Evolutionary conservation across 2,113 vertebrate species (phyloP).

Genomic region (Atherinomorus stipes): DNA sequence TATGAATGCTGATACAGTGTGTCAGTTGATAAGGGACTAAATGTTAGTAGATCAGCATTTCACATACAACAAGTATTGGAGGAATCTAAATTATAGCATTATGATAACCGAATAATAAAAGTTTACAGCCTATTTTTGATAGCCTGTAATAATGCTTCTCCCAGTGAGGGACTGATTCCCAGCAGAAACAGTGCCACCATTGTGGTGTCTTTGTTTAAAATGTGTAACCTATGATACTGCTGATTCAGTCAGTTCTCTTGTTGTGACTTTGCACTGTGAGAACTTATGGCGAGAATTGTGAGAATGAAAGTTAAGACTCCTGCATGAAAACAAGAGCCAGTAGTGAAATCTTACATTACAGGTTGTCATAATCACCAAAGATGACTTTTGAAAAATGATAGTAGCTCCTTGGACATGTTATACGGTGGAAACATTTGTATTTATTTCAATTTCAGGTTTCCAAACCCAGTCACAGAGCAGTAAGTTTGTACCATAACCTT

Average conservation of each 20-base stretch:
- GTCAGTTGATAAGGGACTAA: slow-evolving; percentile 21
- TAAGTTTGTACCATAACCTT: not conserved
- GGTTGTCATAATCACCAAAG: not conserved
- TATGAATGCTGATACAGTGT: slow-evolving; percentile 1
- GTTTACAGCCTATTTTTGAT: slow-evolving; percentile 6
- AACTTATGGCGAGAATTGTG: not conserved
- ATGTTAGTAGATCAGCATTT: slow-evolving; percentile 24
- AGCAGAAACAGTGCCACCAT: not conserved
- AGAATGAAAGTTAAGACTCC: slow-evolving; percentile 12
- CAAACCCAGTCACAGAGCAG: not conserved
- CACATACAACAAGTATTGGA: slow-evolving; percentile 9
- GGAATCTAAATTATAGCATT: not conserved
- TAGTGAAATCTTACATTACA: not conserved
- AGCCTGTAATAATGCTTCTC: not conserved
- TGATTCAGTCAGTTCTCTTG: slow-evolving; percentile 1
- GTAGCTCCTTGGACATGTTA: not conserved
- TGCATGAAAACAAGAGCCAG: not conserved
- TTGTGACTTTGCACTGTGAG: not conserved
- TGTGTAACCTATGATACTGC: not conserved
- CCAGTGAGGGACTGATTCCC: no score
- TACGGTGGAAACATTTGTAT: not conserved
- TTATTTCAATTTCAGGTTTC: not conserved
- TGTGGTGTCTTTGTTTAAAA: slow-evolving; percentile 1
- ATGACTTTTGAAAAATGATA: not conserved
- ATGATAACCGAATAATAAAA: slow-evolving; percentile 11